Evolutionary conservation across 92 coral and sea anemone species (phyloP).

Genomic region (Actinostola sp.): DNA sequence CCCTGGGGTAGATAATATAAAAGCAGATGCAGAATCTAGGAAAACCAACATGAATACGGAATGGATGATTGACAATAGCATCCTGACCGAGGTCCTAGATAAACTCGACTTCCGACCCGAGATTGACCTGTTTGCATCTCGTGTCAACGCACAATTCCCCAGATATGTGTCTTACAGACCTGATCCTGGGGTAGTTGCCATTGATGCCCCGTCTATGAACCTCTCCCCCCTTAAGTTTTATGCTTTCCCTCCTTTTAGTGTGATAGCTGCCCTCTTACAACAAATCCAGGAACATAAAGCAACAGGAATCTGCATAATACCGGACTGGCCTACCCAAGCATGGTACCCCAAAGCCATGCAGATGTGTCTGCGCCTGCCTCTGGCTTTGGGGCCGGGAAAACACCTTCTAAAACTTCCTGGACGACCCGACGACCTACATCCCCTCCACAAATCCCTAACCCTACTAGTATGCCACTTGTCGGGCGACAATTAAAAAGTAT

Average conservation of each 20-base stretch:
- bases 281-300: slow-evolving; percentile 20
- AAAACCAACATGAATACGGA: slow-evolving; percentile 10
- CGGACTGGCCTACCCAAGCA: slow-evolving; percentile 30
- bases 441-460: slow-evolving; percentile 25
- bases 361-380: slow-evolving; percentile 8
- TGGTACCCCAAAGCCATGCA: slow-evolving; percentile 26
- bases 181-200: slow-evolving; percentile 31
- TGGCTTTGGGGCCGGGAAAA: neutral
- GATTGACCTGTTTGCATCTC: slow-evolving; percentile 51
- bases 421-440: slow-evolving; percentile 16
- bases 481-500: slow-evolving; percentile 18
- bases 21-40: slow-evolving; percentile 51
- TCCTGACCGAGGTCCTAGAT: slow-evolving; percentile 7
- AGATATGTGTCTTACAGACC: slow-evolving; percentile 46
- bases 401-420: slow-evolving; percentile 4
- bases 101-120: slow-evolving; percentile 25
- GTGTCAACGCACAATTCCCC: slow-evolving; percentile 30
- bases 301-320: slow-evolving; percentile 17
- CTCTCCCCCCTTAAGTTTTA: slow-evolving; percentile 22
- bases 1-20: slow-evolving; percentile 36
- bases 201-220: slow-evolving; percentile 18
- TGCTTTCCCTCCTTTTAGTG: slow-evolving; percentile 45
- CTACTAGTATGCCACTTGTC: slow-evolving; percentile 48
- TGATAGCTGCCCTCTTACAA: slow-evolving; percentile 10
- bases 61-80: slow-evolving; percentile 53